Conservation (phyloP, 1,140 invertebrate species). For the Hetaerina americana region DNA sequence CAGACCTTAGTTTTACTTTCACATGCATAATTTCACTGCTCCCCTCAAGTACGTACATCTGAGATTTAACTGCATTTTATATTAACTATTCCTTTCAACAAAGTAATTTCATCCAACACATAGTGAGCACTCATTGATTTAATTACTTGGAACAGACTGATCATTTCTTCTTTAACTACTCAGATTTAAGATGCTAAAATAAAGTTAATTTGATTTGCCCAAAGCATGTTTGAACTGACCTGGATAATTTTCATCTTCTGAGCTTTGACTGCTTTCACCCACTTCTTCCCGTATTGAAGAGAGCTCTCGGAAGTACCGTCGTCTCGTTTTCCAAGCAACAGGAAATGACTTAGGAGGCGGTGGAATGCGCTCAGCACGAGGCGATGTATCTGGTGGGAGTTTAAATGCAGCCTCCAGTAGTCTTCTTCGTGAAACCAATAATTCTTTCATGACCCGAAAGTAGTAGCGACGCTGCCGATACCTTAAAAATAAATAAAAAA, state of each 20-base stretch:
- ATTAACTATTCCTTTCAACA: too few species aligned
- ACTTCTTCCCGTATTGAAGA: slow-evolving; percentile 38
- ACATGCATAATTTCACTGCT: too few species aligned
- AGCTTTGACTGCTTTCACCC: slow-evolving; percentile 48
- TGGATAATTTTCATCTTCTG: slow-evolving; percentile 54
- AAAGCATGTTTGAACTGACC: too few species aligned
- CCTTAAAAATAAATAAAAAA: slow-evolving; percentile 16
- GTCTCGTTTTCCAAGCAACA: slow-evolving; percentile 33
- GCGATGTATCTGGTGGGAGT: slow-evolving; percentile 33
- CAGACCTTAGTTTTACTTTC: too few species aligned
- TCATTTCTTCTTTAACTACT: too few species aligned
- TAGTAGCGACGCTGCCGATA: slow-evolving; percentile 34
- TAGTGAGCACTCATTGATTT: too few species aligned
- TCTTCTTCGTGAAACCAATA: slow-evolving; percentile 53
- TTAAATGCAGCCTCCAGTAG: slow-evolving; percentile 41
- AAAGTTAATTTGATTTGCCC: too few species aligned
- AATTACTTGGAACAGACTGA: too few species aligned
- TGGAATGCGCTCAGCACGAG: slow-evolving; percentile 23
- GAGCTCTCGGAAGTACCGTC: slow-evolving; percentile 39
- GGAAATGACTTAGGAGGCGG: slow-evolving; percentile 32
- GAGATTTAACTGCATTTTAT: too few species aligned
- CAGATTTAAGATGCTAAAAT: too few species aligned
- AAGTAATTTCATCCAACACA: too few species aligned
- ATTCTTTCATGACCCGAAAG: slow-evolving; percentile 33
- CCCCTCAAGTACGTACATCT: too few species aligned